phyloP scores from a whole-genome alignment of 2,113 vertebrate species.

The Cairina moschata region DNA sequence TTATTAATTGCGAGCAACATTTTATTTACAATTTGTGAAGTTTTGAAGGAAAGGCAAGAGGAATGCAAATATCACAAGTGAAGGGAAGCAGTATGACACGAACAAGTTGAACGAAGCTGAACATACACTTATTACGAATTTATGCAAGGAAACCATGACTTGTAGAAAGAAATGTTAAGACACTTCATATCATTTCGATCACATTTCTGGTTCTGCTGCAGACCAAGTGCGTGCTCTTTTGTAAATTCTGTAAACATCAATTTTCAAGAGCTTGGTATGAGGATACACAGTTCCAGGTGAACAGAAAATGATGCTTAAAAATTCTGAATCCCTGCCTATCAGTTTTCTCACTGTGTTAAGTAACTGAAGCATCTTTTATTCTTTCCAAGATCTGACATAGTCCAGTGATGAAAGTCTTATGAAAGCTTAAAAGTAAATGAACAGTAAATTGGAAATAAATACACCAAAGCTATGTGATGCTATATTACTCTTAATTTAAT shows the following conservation, averaged over 20 bases:
- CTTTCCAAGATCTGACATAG: background rate
- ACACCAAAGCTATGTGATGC: background rate
- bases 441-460: background rate
- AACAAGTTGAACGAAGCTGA: background rate
- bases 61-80: background rate
- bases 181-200: background rate
- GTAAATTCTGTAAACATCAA: background rate
- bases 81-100: background rate
- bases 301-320: background rate
- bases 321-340: background rate
- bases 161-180: background rate
- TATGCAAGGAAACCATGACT: background rate
- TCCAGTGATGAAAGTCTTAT: background rate
- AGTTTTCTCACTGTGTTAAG: background rate
- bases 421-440: background rate
- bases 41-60: background rate
- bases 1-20: background rate
- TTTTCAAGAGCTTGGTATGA: background rate
- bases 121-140: background rate
- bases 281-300: background rate
- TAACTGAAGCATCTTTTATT: background rate
- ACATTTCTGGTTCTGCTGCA: background rate
- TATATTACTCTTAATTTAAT: background rate
- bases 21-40: background rate
- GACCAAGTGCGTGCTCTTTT: fast-evolving